Evolutionary conservation across 2,888 invertebrate genomes (phyloP).

Genomic region (Lasius platythorax): DNA sequence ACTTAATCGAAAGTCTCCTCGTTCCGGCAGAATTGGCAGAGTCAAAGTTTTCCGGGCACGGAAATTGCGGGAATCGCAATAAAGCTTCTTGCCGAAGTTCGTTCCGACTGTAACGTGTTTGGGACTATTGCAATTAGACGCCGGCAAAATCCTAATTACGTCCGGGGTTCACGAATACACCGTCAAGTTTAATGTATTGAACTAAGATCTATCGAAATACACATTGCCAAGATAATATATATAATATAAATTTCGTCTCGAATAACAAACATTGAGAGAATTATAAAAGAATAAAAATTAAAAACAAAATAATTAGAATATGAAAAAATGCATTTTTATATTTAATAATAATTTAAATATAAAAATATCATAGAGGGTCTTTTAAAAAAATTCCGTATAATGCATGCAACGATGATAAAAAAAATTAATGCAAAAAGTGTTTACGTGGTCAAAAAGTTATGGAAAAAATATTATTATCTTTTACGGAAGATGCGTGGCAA

Average conservation of each 20-base stretch:
- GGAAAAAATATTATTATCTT: not conserved
- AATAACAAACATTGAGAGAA: not conserved
- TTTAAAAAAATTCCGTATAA: not conserved
- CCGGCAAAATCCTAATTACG: conserved; percentile 55
- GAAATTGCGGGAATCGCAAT: conserved; percentile 49
- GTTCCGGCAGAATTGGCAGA: conserved; percentile 29
- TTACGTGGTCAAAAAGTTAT: too few relatives aligned
- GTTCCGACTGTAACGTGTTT: conserved; percentile 47
- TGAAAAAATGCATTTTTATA: not conserved
- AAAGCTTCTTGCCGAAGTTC: conserved; percentile 59
- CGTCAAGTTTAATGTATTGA: conserved; percentile 14
- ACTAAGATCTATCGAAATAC: conserved; percentile 19
- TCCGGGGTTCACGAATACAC: conserved; percentile 7
- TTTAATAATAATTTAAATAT: not conserved
- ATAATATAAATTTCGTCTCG: not conserved
- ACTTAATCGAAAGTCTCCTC: conserved; percentile 46
- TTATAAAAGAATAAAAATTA: not conserved
- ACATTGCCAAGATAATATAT: not conserved
- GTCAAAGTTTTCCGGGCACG: conserved; percentile 25
- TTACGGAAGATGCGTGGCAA: not conserved
- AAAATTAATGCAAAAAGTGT: not conserved
- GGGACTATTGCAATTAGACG: conserved; percentile 53
- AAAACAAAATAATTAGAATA: not conserved
- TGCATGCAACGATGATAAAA: not conserved
- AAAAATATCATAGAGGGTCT: not conserved